Conservation (phyloP, 2,113 vertebrate species). For the Marcusenius ussheri region DNA sequence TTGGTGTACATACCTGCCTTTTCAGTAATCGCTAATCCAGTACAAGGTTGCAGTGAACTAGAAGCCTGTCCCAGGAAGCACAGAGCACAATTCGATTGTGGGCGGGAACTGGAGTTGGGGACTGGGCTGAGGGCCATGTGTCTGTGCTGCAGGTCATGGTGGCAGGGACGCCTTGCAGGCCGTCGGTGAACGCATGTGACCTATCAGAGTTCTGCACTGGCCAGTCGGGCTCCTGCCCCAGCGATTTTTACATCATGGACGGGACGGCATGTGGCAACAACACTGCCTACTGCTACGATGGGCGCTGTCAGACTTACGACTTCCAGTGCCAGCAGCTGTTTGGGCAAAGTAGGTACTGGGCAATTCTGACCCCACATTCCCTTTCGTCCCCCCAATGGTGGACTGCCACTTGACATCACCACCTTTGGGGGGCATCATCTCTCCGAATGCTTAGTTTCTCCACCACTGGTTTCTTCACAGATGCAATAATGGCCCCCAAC, state of each 20-base stretch:
- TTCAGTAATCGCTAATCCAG: background rate
- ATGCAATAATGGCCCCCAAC: constrained; percentile 64
- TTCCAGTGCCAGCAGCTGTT: constrained; percentile 71
- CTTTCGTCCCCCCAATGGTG: background rate
- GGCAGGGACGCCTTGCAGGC: constrained; percentile 64
- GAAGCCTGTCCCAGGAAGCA: background rate
- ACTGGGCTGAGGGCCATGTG: background rate
- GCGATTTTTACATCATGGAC: constrained; percentile 69
- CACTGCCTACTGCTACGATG: constrained; percentile 72
- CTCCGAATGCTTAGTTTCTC: background rate
- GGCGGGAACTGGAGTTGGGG: background rate
- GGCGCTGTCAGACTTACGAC: constrained; percentile 73
- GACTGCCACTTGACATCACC: background rate
- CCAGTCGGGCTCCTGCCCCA: constrained; percentile 57
- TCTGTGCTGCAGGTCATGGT: constrained; percentile 61
- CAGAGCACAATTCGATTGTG: background rate
- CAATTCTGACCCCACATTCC: background rate
- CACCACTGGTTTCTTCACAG: constrained; percentile 42
- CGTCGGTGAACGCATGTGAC: constrained; percentile 60
- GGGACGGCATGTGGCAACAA: constrained; percentile 59
- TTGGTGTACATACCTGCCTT: background rate
- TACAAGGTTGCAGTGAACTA: background rate
- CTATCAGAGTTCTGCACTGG: constrained; percentile 78
- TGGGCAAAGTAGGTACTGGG: constrained; percentile 25
- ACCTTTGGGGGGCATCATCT: background rate